Base-by-base conservation (phyloP, 2,797 vertebrate genomes). In the Enteromius anoplus region DNA sequence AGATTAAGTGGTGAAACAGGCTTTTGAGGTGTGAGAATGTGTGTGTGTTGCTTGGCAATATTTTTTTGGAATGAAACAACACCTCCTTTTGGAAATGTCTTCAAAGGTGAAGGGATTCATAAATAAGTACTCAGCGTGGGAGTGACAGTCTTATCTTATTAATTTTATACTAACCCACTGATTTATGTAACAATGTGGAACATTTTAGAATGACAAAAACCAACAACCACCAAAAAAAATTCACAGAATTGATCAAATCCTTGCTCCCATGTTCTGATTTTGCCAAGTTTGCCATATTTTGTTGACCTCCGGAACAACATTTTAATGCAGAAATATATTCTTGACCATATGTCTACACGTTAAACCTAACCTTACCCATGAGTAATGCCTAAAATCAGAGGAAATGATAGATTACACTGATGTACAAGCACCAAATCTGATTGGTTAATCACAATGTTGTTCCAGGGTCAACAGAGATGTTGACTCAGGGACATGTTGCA, bases 21-120 rank as follows among this genome's bases (percentile, higher is more conserved):
- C 64, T 80, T 87, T 81, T 29, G 49, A 75, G 69, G 76, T 70
- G 72, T 79, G 71, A 82, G 80, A 85, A 75, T 86, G 79, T 69
- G 34, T 78, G 73, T 68, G 79, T 75, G 83, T 72, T 55, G 34
- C 53, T 75, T 83, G 29, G 12, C 7, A 68, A 37, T 66, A 42
- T 45, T n/a, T 71, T 0, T 37, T 47, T n/a, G 51, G 11, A 70
- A 80, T 70, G 2, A 5, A 29, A 47, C 15, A 37, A 21, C 2
- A 19, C 37, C 23, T 47, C 68, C 40, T 19, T 71, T 42, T 42
- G 53, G 37, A 23, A 42, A 70, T 17, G 32, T 79, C 29, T 42
- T 45, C n/a, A 70, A 14, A 55, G 5, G 17, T 70, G 3, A 58
- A 69, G 19, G 4, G 14, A 80, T 45, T 19, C n/a, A 23, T 77